Percentiles rank a stretch among this genome's conserved stretches.
phyloP scores from a whole-genome alignment of 2,888 invertebrate genomes.

The Ectobius pallidus region DNA sequence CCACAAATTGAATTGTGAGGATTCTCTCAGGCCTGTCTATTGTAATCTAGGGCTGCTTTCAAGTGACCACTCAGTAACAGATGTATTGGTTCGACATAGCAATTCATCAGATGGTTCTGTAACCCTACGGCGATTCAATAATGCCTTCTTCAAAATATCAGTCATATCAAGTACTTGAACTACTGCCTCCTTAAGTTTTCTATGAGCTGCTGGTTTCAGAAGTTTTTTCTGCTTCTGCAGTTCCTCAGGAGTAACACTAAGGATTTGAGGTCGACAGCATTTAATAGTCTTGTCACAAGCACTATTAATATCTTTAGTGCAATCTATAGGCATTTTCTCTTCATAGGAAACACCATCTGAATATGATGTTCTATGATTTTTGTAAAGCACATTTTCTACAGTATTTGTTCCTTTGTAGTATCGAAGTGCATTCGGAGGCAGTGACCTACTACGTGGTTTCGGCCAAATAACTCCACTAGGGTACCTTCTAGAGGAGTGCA shows the following conservation, averaged over 20 bases:
- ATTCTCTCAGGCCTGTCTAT: no score
- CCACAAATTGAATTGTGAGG: no score
- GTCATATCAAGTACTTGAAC: slow-evolving; percentile 23
- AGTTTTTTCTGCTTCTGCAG: slow-evolving; percentile 32
- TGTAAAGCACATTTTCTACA: no score
- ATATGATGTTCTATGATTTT: no score
- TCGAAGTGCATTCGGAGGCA: slow-evolving; percentile 15
- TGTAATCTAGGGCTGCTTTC: not conserved
- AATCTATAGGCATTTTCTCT: no score
- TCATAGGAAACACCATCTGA: no score
- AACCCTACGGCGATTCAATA: slow-evolving; percentile 27
- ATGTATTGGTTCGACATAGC: slow-evolving; percentile 27
- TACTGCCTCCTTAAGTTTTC: not conserved
- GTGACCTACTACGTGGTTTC: not conserved
- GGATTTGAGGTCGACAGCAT: slow-evolving; percentile 21
- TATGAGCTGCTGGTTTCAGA: slow-evolving; percentile 32
- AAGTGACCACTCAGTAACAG: slow-evolving; percentile 38
- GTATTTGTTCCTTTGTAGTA: no score
- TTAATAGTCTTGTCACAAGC: no score
- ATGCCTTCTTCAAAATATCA: slow-evolving; percentile 33
- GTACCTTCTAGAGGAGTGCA: not conserved
- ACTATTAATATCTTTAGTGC: no score
- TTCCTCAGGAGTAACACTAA: slow-evolving; percentile 34
- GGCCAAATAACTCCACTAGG: not conserved
- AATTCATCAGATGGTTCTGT: slow-evolving; percentile 33